phyloP scores from a whole-genome alignment of 2,113 vertebrate species.

The Anthoscopus minutus region DNA sequence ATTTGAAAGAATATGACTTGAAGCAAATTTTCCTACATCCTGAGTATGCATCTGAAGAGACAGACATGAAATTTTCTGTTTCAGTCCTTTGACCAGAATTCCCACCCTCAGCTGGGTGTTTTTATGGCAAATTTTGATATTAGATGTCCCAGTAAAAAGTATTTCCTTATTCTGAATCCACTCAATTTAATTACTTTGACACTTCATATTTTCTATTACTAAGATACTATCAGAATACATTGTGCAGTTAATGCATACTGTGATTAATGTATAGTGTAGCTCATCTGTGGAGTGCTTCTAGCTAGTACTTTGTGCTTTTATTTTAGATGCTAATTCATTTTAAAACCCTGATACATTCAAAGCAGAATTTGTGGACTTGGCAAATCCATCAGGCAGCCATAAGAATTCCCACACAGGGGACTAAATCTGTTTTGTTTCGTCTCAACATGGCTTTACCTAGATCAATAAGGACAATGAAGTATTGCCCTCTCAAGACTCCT shows the following conservation, averaged over 20 bases:
- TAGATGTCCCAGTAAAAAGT: background rate
- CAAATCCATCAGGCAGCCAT: background rate
- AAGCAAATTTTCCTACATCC: background rate
- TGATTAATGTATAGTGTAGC: background rate
- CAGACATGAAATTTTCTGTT: background rate
- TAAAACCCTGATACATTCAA: background rate
- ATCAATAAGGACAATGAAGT: background rate
- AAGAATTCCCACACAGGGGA: background rate
- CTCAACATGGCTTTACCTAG: background rate
- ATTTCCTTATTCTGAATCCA: background rate
- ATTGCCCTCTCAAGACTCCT: background rate
- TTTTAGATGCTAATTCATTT: background rate
- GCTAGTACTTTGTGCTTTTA: background rate
- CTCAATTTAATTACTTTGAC: background rate
- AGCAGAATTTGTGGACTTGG: background rate
- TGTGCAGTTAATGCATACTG: background rate
- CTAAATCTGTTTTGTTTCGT: background rate
- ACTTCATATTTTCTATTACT: background rate
- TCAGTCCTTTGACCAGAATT: background rate
- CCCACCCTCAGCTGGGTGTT: background rate
- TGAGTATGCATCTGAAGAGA: background rate
- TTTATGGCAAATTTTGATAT: background rate
- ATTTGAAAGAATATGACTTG: background rate
- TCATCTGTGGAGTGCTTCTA: background rate
- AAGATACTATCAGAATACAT: background rate